phyloP scores from a whole-genome alignment of 2,113 vertebrate genomes.

The Spea bombifrons region DNA sequence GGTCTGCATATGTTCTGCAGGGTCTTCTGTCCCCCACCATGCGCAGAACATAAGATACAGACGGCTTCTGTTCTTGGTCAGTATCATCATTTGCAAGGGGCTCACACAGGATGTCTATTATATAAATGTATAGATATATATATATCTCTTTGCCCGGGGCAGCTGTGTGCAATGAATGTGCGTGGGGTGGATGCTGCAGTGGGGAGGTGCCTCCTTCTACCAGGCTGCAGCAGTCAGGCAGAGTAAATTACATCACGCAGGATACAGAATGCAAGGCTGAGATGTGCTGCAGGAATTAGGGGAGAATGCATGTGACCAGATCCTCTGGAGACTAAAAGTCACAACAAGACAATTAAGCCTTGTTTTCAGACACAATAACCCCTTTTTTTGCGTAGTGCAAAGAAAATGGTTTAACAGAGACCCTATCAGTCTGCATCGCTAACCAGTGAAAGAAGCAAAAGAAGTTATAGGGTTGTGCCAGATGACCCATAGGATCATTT shows the following conservation, averaged over 20 bases:
- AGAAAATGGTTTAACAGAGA: neutral
- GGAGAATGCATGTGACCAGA: neutral
- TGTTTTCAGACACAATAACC: neutral
- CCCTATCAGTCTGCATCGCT: neutral
- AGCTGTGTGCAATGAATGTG: neutral
- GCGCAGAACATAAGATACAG: too few relatives aligned
- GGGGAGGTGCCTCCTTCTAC: conserved; percentile 8
- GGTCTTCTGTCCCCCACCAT: too few relatives aligned
- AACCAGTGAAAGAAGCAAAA: neutral
- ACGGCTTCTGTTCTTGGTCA: neutral
- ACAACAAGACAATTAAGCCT: neutral
- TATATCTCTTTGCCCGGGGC: neutral
- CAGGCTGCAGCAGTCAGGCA: conserved; percentile 32
- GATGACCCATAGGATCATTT: too few relatives aligned
- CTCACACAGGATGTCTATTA: neutral
- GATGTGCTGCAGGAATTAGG: neutral
- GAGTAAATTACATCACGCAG: conserved; percentile 7
- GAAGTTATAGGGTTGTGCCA: too few relatives aligned
- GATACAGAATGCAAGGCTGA: neutral
- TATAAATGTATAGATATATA: neutral
- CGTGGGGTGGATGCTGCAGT: conserved; percentile 27
- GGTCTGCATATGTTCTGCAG: too few relatives aligned
- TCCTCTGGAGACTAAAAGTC: neutral
- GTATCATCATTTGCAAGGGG: neutral
- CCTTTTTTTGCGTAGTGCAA: neutral